Evolutionary conservation across 2,797 vertebrate genomes (phyloP).

Genomic region (Acrossocheilus wenchowensis): DNA sequence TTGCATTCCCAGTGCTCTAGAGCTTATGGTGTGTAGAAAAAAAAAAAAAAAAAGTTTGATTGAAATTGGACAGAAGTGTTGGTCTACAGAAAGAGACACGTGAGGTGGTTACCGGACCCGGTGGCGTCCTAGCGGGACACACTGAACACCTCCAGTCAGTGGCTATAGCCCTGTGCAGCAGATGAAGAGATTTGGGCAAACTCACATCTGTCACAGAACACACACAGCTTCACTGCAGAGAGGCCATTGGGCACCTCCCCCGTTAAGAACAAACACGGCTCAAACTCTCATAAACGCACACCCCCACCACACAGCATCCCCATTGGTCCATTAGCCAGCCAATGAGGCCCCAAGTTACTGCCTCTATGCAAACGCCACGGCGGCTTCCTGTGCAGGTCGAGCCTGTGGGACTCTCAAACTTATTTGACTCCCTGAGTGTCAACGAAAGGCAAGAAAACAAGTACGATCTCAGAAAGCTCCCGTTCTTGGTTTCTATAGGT

Average conservation of each 20-base stretch:
- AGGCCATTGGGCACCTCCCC: constrained; percentile 58
- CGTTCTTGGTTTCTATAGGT: constrained; percentile 12
- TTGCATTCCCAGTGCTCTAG: constrained; percentile 44
- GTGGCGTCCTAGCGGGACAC: constrained; percentile 85
- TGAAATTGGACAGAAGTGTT: constrained; percentile 76
- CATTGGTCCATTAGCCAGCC: constrained; percentile 71
- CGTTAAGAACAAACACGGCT: constrained; percentile 50
- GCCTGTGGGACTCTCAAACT: constrained; percentile 32
- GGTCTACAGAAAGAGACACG: constrained; percentile 83
- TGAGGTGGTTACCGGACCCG: constrained; percentile 90
- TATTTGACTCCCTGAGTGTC: constrained; percentile 22
- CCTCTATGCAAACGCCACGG: constrained; percentile 65
- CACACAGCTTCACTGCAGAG: constrained; percentile 76
- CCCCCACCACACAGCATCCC: constrained; percentile 50
- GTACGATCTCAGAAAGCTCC: neutral
- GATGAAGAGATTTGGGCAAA: constrained; percentile 90
- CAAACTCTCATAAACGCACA: constrained; percentile 20
- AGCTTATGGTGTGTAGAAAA: constrained; percentile 24
- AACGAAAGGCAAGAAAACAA: constrained; percentile 35
- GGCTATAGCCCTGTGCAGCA: constrained; percentile 91
- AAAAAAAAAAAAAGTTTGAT: constrained; percentile 59
- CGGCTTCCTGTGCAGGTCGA: constrained; percentile 66
- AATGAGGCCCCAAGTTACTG: constrained; percentile 64
- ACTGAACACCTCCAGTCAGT: constrained; percentile 89
- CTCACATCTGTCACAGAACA: constrained; percentile 85